Base-by-base conservation (phyloP, 2,888 invertebrate species). In the Caenorhabditis becei region DNA sequence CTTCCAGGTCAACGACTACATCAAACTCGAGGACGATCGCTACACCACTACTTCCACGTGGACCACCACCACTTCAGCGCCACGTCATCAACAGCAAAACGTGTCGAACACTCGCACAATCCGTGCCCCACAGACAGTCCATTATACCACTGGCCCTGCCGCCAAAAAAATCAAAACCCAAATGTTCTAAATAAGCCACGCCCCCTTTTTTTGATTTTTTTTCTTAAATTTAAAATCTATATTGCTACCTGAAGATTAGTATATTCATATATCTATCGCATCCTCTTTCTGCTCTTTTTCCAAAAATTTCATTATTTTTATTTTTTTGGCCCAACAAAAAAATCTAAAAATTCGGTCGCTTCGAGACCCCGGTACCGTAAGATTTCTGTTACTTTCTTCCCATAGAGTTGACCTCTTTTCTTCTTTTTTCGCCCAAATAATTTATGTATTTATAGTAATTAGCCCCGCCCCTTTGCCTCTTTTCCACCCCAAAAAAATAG, bases 381-480 rank as follows among this genome's bases (percentile, higher is more conserved):
- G 28, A 65, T 28, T 51, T 51, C 58, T 59, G 24, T 44, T 1
- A 35, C 44, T 54, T 24, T 37, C 49, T 23, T 16, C 54, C 59
- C 49, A 51, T 74, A 62, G 77, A 70, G 70, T 77, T 77, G 70
- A 70, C 77, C 77, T 70, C 70, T 63, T 49, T 61, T 47, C 59
- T 35, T 65, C 53, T 59, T 37, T 35, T 26, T n/a, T 47, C 2
- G 26, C 24, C 28, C 37, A 32, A 32, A 32, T 44, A 49, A 47
- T 56, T 62, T 71, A 66, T 66, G 56, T 67, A 58, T 72, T 47
- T 56, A 41, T 61, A 23, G 56, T 8, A 47, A 26, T 14, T 14
- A 41, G 14, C 16, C 41, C 69, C 62, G 53, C 26, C 65, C 32
- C 44, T 59, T 44, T 47, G n/a, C n/a, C n/a, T n/a, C 47, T 14